Evolutionary conservation across 2,888 invertebrate species (phyloP), one percentile per base, ranked within the genome.

Genomic region (Noctua fimbriata): DNA sequence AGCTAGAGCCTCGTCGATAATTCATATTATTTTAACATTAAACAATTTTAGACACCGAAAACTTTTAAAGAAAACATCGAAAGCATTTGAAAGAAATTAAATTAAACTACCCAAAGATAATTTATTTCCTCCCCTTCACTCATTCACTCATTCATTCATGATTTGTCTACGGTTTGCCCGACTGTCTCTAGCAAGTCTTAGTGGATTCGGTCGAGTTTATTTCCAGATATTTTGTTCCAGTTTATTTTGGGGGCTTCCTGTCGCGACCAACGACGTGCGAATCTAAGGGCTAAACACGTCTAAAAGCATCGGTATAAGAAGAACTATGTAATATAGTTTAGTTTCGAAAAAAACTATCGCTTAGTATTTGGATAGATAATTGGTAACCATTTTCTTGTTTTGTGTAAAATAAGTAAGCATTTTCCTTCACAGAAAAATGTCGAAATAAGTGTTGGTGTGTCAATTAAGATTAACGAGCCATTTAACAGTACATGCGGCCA

Each of bases 211-310:
- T 92, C 89, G 91, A 90, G 94, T 94, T 95, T 96, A 96, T 96
- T 96, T 95, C 91, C 91, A 95, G 95, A 95, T 94, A 95, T 94
- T 95, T 95, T 94, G 95, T 95, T 94, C 94, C 94, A 93, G 94
- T 95, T 94, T 96, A 96, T 96, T 96, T 94, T 94, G 87, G 94
- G 94, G 94, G 94, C 93, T 95, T 96, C 95, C 96, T 95, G 95
- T 95, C 94, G 92, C 94, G 92, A 87, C 92, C 91, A 90, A 92
- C 93, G 94, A 93, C 94, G 94, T 96, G 96, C 96, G 94, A 96
- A 96, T 96, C 94, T 95, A 96, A 96, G 95, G 95, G 94, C 95
- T 91, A 87, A 90, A 89, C 90, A 89, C 82, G 79, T 84, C 71
- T 78, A 52, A 87, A 79, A 28, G 21, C 4, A 52, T 78, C 71